Percentiles rank a stretch among this genome's conserved stretches.
Evolutionary conservation across 2,113 vertebrate genomes (phyloP).

Genomic region (Poeciliopsis turrubarensis): DNA sequence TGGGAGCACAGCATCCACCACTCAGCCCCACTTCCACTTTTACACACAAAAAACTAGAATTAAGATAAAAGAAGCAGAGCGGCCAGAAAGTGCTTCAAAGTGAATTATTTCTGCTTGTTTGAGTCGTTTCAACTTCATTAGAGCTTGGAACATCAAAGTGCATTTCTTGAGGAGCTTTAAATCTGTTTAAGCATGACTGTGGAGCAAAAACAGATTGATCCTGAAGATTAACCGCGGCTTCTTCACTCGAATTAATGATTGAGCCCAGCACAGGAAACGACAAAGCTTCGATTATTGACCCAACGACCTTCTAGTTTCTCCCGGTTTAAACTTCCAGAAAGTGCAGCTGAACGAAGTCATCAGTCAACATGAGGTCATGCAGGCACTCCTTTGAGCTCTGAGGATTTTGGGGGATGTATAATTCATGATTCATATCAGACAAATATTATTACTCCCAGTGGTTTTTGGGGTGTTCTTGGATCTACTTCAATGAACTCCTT

Average conservation of each 20-base stretch:
- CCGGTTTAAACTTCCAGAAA: conserved; percentile 56
- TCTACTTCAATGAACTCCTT: conserved; percentile 18
- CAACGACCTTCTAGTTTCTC: conserved; percentile 81
- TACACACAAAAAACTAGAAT: conserved; percentile 6
- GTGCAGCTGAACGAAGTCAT: conserved; percentile 45
- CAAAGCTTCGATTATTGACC: conserved; percentile 87
- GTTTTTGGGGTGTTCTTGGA: conserved; percentile 19
- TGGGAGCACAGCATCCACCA: conserved; percentile 30
- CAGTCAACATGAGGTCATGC: conserved; percentile 52
- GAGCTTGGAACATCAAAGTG: conserved; percentile 18
- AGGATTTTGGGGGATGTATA: conserved; percentile 62
- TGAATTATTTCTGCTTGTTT: conserved; percentile 38
- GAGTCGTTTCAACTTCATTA: conserved; percentile 31
- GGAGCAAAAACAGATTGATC: conserved; percentile 18
- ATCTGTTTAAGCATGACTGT: conserved; percentile 23
- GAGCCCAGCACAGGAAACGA: conserved; percentile 78
- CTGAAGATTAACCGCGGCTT: conserved; percentile 25
- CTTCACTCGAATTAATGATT: conserved; percentile 49
- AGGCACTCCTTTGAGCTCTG: conserved; percentile 7
- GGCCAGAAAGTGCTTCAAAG: conserved; percentile 38
- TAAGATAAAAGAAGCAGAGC: conserved; percentile 22
- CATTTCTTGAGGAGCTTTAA: conserved; percentile 16
- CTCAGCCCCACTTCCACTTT: conserved; percentile 21
- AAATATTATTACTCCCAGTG: conserved; percentile 56
- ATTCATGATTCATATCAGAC: conserved; percentile 69